Conservation (phyloP, 2,113 vertebrate genomes). For the Baryphthengus martii region DNA sequence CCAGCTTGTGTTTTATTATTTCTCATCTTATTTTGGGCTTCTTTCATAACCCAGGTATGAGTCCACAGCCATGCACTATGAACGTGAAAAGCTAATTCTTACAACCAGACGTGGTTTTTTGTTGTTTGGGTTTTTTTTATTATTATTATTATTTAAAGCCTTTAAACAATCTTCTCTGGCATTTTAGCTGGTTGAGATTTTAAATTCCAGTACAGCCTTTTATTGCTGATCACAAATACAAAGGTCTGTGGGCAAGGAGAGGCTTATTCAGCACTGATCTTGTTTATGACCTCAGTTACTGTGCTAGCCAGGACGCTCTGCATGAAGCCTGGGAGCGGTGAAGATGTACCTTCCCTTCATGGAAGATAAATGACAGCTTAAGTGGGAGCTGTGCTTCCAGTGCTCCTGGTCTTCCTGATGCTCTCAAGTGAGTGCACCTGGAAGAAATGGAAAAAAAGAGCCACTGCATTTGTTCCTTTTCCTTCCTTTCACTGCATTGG, state of each 20-base stretch:
- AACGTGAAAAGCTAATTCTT: constrained; percentile 6
- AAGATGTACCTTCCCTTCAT: neutral
- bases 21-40: constrained; percentile 18
- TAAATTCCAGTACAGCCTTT: constrained; percentile 7
- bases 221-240: constrained; percentile 41
- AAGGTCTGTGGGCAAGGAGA: constrained; percentile 13
- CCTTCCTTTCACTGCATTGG: neutral
- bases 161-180: constrained; percentile 49
- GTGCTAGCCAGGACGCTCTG: neutral
- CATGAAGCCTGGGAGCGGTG: accelerated
- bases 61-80: neutral
- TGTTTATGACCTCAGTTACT: neutral
- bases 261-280: constrained; percentile 10
- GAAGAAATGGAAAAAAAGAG: neutral
- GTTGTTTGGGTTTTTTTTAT: neutral
- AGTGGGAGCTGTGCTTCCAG: neutral
- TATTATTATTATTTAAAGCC: constrained; percentile 7
- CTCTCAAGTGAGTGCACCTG: neutral
- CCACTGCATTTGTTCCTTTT: accelerated
- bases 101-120: neutral
- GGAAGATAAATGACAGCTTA: neutral
- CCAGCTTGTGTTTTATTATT: constrained; percentile 11
- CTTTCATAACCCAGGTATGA: constrained; percentile 21
- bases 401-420: neutral
- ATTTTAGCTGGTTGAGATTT: constrained; percentile 31